A percentile compares a stretch with the other conserved stretches of the same genome.
Conservation (phyloP, 2,888 invertebrate species). For the Leucania comma region DNA sequence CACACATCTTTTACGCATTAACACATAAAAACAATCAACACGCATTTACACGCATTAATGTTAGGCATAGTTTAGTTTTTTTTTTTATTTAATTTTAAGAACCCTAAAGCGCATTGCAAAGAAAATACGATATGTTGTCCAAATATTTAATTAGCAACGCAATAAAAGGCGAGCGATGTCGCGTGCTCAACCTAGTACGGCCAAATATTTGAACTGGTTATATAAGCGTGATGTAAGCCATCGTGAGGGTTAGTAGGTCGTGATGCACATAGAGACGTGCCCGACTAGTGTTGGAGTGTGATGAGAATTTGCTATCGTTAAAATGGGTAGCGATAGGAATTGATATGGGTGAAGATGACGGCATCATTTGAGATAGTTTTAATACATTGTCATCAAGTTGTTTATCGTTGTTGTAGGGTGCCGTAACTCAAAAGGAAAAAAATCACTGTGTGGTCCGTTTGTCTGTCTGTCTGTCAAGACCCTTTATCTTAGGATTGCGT, state of each 20-base stretch:
- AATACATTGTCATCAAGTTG: no score
- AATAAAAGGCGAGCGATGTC: conserved; percentile 5
- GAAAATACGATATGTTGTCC: conserved; percentile 1
- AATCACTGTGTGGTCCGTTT: no score
- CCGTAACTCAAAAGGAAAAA: no score
- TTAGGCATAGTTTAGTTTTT: no score
- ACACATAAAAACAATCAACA: no score
- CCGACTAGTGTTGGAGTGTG: conserved; percentile 26
- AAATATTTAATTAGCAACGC: conserved; percentile 23
- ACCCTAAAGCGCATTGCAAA: not conserved
- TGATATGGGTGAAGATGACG: not conserved
- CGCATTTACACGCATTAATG: no score
- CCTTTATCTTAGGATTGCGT: no score
- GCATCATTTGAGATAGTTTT: not conserved
- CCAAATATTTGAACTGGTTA: conserved; percentile 60
- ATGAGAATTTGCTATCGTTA: conserved; percentile 40
- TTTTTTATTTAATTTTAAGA: no score
- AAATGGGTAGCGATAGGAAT: conserved; percentile 20
- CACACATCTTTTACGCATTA: no score
- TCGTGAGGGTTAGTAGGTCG: conserved; percentile 55
- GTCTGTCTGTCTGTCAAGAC: no score
- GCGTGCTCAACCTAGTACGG: not conserved
- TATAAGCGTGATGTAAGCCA: conserved; percentile 54
- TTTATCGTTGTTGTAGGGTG: no score
- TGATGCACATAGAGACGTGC: conserved; percentile 52